Conservation (phyloP, 1,140 invertebrate species). For the Rhagoletis zephyria region DNA sequence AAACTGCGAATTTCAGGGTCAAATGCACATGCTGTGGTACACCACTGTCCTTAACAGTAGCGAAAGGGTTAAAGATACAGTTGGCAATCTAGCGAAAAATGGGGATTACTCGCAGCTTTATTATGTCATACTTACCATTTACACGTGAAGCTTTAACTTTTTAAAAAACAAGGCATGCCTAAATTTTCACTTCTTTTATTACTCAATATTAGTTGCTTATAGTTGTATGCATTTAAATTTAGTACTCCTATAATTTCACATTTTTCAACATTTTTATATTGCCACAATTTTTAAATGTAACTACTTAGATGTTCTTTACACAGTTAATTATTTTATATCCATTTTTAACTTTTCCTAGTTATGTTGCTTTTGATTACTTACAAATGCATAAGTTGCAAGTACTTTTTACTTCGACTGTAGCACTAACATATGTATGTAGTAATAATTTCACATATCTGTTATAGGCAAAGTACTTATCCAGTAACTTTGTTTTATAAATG, state of each 20-base stretch:
- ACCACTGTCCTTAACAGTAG: too few relatives aligned
- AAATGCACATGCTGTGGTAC: too few relatives aligned
- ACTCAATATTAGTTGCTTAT: background rate
- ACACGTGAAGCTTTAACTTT: too few relatives aligned
- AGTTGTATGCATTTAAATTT: conserved; percentile 11
- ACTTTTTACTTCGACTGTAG: background rate
- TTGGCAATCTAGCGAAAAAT: too few relatives aligned
- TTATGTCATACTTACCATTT: too few relatives aligned
- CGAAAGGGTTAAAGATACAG: too few relatives aligned
- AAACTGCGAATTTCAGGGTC: too few relatives aligned
- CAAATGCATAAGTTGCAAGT: background rate
- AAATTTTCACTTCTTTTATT: conserved; percentile 18
- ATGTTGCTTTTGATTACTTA: background rate
- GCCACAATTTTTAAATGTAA: conserved; percentile 47
- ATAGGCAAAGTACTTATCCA: too few relatives aligned
- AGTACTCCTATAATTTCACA: background rate
- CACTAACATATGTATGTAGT: too few relatives aligned
- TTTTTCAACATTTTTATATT: conserved; percentile 34
- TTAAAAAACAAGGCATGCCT: background rate
- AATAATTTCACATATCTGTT: too few relatives aligned
- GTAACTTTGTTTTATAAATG: too few relatives aligned
- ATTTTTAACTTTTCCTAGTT: background rate
- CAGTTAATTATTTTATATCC: background rate
- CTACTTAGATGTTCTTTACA: background rate
- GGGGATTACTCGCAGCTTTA: too few relatives aligned